phyloP scores from a whole-genome alignment of 2,888 invertebrate species.

The Malthinus seriepunctatus region DNA sequence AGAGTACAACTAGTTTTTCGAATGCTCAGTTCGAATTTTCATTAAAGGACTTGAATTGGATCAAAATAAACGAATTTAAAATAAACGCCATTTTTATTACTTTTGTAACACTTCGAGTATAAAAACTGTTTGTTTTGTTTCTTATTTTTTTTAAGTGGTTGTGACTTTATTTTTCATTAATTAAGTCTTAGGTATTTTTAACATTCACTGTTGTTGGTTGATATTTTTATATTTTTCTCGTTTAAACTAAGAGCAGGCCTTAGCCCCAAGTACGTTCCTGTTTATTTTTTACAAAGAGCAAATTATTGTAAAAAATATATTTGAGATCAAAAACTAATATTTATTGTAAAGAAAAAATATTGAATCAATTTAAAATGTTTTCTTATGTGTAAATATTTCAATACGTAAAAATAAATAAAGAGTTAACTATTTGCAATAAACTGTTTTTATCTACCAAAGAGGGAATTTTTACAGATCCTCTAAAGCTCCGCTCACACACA shows the following conservation, averaged over 20 bases:
- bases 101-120: too few relatives aligned
- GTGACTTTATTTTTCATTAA: conserved; percentile 25
- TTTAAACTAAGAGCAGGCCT: background rate
- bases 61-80: too few relatives aligned
- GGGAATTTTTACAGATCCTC: too few relatives aligned
- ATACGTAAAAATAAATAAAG: conserved; percentile 24
- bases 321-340: conserved; percentile 32
- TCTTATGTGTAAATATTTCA: conserved; percentile 30
- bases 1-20: conserved; percentile 58
- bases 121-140: conserved; percentile 5
- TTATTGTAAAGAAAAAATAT: conserved; percentile 32
- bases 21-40: conserved; percentile 48
- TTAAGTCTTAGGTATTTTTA: conserved; percentile 16
- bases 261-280: too few relatives aligned
- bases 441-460: too few relatives aligned
- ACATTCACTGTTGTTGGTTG: conserved; percentile 17
- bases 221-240: conserved; percentile 10
- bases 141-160: conserved; percentile 20
- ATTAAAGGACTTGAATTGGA: too few relatives aligned
- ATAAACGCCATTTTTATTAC: too few relatives aligned
- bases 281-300: background rate
- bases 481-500: too few relatives aligned
- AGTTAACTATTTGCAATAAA: conserved; percentile 1
- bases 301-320: background rate
- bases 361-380: conserved; percentile 30